A percentile compares a stretch with the other conserved stretches of the same genome.
phyloP scores from a whole-genome alignment of 2,113 vertebrate genomes.

The Callopanchax toddi region DNA sequence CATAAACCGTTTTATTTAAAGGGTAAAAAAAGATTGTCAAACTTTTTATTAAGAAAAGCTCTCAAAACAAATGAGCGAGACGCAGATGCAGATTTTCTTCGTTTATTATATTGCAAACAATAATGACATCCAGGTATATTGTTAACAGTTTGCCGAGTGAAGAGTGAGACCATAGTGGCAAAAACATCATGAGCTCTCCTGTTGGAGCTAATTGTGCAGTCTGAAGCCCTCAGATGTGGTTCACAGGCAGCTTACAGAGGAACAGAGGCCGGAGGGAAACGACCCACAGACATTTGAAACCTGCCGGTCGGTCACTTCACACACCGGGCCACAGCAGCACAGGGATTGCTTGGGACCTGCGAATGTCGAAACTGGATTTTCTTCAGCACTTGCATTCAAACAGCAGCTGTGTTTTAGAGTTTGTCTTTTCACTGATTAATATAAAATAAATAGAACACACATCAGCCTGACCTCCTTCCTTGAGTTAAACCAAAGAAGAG shows the following conservation, averaged over 20 bases:
- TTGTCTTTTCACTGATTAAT: slow-evolving; percentile 10
- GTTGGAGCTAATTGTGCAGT: slow-evolving; percentile 71
- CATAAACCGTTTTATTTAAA: too few species aligned
- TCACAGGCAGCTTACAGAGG: slow-evolving; percentile 67
- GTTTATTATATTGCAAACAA: slow-evolving; percentile 86
- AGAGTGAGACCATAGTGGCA: slow-evolving; percentile 77
- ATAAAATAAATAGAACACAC: slow-evolving; percentile 51
- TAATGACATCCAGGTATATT: slow-evolving; percentile 85
- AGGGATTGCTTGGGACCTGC: slow-evolving; percentile 78
- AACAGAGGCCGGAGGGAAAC: slow-evolving; percentile 47
- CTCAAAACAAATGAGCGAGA: slow-evolving; percentile 24
- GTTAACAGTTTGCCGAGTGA: slow-evolving; percentile 83
- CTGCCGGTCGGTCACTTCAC: slow-evolving; percentile 59
- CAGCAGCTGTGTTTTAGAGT: slow-evolving; percentile 24
- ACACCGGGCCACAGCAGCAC: slow-evolving; percentile 62
- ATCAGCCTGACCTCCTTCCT: slow-evolving; percentile 52
- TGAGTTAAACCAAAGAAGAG: slow-evolving; percentile 44
- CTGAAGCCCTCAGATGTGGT: slow-evolving; percentile 72
- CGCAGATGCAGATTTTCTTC: slow-evolving; percentile 48
- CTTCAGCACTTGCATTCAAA: slow-evolving; percentile 31
- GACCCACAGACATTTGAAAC: slow-evolving; percentile 66
- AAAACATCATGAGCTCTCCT: slow-evolving; percentile 74
- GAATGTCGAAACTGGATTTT: slow-evolving; percentile 49
- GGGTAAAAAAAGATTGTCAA: too few species aligned
- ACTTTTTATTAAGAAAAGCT: too few species aligned